phyloP scores from a whole-genome alignment of 2,113 vertebrate species.

The Pandion haliaetus region DNA sequence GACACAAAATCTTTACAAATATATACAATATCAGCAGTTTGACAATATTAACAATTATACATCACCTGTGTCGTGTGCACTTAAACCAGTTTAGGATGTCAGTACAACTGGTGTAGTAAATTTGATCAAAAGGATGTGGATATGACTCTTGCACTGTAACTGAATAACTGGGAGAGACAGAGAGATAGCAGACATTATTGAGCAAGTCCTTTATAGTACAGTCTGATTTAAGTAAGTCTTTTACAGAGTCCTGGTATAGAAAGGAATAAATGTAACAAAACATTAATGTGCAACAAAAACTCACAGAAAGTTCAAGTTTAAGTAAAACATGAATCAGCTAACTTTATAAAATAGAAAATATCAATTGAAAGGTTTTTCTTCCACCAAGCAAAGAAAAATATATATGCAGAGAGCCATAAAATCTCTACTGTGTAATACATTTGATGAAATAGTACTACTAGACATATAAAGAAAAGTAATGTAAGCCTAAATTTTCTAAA shows the following conservation, averaged over 20 bases:
- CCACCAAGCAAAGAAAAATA: not conserved
- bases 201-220: not conserved
- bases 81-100: constrained; percentile 99
- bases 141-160: constrained; percentile 96
- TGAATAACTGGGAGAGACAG: constrained; percentile 80
- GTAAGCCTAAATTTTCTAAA: not conserved
- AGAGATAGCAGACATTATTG: not conserved
- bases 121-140: constrained; percentile 92
- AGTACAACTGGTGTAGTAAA: constrained; percentile 96
- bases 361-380: not conserved
- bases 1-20: not conserved
- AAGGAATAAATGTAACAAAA: not conserved
- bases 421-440: not conserved
- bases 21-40: not conserved
- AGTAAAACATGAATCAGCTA: not conserved
- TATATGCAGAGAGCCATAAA: not conserved
- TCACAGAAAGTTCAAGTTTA: not conserved
- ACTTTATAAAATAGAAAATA: not conserved
- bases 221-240: not conserved
- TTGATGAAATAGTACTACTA: not conserved
- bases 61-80: constrained; percentile 94
- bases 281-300: not conserved
- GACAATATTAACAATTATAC: not conserved
- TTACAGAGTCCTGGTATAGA: not conserved
- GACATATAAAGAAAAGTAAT: not conserved